phyloP scores from a whole-genome alignment of 2,888 invertebrate species.

The Aproaerema taeniolella region DNA sequence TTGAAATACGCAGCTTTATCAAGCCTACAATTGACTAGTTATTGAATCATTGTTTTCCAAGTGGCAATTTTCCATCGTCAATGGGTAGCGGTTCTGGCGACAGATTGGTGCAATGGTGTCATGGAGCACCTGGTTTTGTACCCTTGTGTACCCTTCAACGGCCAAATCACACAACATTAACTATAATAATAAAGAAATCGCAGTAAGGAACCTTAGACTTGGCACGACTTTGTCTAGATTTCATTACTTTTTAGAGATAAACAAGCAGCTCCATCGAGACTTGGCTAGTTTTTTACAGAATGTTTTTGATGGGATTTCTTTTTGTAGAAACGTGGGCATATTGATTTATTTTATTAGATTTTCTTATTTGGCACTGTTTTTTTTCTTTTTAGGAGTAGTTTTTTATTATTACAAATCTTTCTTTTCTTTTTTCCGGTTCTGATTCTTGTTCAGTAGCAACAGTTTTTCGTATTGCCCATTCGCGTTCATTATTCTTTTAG shows the following conservation, averaged over 20 bases:
- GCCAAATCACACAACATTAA: too few relatives aligned
- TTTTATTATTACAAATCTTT: slow-evolving; percentile 4
- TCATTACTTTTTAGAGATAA: too few relatives aligned
- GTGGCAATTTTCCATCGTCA: slow-evolving; percentile 88
- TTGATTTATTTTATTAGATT: neutral
- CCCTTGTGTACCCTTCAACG: slow-evolving; percentile 83
- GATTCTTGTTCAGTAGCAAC: slow-evolving; percentile 12
- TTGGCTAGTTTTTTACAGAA: neutral
- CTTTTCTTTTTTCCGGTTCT: slow-evolving; percentile 11
- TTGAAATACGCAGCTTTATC: slow-evolving; percentile 76
- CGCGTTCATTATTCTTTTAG: slow-evolving; percentile 16
- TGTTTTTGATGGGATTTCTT: neutral
- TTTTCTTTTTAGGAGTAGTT: neutral
- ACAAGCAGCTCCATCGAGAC: too few relatives aligned
- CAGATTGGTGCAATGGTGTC: slow-evolving; percentile 94
- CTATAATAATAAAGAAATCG: too few relatives aligned
- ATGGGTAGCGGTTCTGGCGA: slow-evolving; percentile 81
- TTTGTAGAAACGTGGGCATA: neutral
- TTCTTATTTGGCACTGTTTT: neutral
- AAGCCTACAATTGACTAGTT: slow-evolving; percentile 82
- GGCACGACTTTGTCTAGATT: too few relatives aligned
- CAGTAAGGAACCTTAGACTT: too few relatives aligned
- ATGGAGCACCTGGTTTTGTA: slow-evolving; percentile 93
- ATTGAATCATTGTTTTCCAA: slow-evolving; percentile 70
- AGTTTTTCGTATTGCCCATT: slow-evolving; percentile 16